A percentile compares a stretch with the other conserved stretches of the same genome.
Conservation (phyloP, 2,797 vertebrate genomes). For the Catharus ustulatus region DNA sequence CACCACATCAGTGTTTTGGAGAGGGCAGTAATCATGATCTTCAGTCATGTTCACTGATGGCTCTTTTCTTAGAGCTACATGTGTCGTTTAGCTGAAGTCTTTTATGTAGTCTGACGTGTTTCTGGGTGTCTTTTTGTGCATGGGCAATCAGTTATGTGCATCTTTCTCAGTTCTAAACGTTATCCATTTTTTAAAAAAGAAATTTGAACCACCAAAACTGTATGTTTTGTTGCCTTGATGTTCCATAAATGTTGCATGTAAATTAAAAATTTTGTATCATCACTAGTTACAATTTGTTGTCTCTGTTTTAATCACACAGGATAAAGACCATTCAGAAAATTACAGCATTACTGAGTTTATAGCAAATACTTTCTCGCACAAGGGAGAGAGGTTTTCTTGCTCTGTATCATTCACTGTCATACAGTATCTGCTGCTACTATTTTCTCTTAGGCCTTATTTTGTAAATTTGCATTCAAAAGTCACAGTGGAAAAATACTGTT, state of each 20-base stretch:
- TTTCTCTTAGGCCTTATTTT: not conserved
- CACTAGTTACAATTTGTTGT: not conserved
- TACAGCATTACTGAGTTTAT: not conserved
- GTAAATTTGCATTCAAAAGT: not conserved
- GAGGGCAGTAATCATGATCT: conserved; percentile 35
- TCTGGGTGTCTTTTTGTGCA: conserved; percentile 64
- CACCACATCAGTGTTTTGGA: not conserved
- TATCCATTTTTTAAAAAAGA: conserved; percentile 8
- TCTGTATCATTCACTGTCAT: not conserved
- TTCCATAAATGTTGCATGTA: conserved; percentile 76
- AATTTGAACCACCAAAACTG: conserved; percentile 27
- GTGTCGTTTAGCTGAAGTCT: conserved; percentile 50
- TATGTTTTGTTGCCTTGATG: conserved; percentile 67
- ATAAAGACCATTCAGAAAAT: not conserved
- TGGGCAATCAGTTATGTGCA: conserved; percentile 39
- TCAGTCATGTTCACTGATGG: conserved; percentile 41
- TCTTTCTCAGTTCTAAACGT: conserved; percentile 63
- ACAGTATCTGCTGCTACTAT: not conserved
- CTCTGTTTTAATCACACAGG: not conserved
- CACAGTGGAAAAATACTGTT: not conserved
- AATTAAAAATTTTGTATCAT: conserved; percentile 80
- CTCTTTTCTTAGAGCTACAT: conserved; percentile 68
- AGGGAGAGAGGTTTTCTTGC: not conserved
- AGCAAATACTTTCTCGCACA: not conserved
- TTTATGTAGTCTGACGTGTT: conserved; percentile 37